Evolutionary conservation across 2,113 vertebrate genomes (phyloP).

Genomic region (Platysteira castanea): DNA sequence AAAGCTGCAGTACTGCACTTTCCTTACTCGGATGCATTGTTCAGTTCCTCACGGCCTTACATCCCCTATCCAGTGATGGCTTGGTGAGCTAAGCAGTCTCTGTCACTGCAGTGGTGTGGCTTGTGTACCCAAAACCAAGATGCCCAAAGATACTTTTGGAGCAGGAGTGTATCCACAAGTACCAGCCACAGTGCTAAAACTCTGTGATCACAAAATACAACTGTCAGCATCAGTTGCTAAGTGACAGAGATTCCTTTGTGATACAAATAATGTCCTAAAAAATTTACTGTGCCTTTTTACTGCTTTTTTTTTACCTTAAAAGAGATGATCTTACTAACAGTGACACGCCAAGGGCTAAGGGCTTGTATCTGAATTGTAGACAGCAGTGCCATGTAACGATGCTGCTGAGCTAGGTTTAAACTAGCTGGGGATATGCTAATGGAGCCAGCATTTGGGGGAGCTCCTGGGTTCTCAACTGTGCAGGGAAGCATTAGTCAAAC

Average conservation of each 20-base stretch:
- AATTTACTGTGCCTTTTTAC: neutral
- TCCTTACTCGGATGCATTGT: neutral
- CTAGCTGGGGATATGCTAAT: neutral
- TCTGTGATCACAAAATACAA: neutral
- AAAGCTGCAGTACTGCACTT: neutral
- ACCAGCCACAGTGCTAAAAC: neutral
- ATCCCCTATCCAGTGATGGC: neutral
- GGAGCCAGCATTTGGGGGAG: neutral
- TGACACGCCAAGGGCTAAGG: neutral
- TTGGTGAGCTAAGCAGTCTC: neutral
- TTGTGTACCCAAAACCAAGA: neutral
- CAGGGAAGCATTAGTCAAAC: neutral
- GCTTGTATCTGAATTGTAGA: neutral
- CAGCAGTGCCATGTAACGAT: neutral
- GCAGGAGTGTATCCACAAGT: neutral
- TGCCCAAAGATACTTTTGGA: neutral
- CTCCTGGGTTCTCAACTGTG: neutral
- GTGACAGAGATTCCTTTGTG: neutral
- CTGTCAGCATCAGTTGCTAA: constrained; percentile 4
- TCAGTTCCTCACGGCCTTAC: neutral
- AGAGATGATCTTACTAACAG: neutral
- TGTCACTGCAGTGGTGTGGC: neutral
- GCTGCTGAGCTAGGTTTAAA: neutral
- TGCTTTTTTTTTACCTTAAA: neutral
- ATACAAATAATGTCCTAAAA: neutral